phyloP scores from a whole-genome alignment of 2,113 vertebrate species.

The Tursiops truncatus region DNA sequence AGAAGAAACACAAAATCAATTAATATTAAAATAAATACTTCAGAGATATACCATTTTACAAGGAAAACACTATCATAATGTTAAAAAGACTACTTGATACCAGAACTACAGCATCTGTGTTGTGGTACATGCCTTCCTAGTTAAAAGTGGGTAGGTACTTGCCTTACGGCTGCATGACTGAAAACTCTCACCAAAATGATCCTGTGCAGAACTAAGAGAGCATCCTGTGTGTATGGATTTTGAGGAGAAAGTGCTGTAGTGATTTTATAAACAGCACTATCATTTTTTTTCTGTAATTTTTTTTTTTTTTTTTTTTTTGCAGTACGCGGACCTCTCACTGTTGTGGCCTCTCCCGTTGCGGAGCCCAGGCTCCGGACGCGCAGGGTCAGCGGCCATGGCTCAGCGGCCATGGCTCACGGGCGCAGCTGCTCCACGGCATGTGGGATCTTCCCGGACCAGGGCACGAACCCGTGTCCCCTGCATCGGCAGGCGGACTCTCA shows the following conservation, averaged over 20 bases:
- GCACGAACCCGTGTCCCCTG: no score
- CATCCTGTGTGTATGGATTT: background rate
- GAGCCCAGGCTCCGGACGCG: no score
- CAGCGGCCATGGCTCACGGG: no score
- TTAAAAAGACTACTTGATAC: background rate
- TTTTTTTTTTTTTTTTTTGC: no score
- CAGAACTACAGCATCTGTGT: background rate
- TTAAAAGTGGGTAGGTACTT: background rate
- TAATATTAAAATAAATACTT: background rate
- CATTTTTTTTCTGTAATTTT: background rate
- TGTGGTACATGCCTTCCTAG: background rate
- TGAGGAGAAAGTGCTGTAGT: background rate
- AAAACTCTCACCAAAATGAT: background rate
- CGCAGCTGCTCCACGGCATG: no score
- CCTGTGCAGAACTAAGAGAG: background rate
- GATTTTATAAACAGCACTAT: background rate
- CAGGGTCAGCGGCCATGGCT: no score
- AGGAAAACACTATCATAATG: background rate
- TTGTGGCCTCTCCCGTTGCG: no score
- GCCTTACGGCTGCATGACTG: background rate
- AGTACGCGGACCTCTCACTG: no score
- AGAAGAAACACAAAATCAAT: background rate
- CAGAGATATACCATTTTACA: background rate
- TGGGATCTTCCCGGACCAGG: no score
- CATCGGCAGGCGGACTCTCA: no score